phyloP scores from a whole-genome alignment of 30 jellyfish, hydroid and myxozoan genomes.

The Haliclystus octoradiatus region DNA sequence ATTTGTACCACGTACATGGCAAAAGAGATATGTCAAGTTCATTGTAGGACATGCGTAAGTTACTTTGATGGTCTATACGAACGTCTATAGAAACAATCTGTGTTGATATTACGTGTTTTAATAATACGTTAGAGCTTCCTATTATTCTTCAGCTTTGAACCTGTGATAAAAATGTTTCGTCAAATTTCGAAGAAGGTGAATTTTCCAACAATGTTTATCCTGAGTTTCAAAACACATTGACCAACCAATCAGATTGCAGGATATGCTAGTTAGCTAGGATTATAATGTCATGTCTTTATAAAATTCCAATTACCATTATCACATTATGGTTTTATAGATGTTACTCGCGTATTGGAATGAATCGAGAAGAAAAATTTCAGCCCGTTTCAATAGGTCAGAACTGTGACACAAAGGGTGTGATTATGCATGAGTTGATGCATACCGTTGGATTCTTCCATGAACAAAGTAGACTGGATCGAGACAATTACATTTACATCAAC shows the following conservation, averaged over 20 bases:
- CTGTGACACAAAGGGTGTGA: background rate
- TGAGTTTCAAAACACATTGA: too few species aligned
- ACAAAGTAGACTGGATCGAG: background rate
- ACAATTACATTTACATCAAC: background rate
- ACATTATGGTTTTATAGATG: background rate
- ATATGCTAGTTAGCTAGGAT: too few species aligned
- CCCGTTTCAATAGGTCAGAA: background rate
- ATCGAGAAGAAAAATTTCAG: background rate
- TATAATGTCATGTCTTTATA: too few species aligned
- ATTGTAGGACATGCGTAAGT: background rate
- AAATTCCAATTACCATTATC: too few species aligned
- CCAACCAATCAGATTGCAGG: too few species aligned
- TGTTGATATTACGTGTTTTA: too few species aligned
- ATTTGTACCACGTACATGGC: background rate
- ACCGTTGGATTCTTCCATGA: background rate
- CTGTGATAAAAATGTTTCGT: too few species aligned
- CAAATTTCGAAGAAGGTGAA: too few species aligned
- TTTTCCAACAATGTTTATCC: too few species aligned
- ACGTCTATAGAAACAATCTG: too few species aligned
- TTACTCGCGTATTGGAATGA: background rate
- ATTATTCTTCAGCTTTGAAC: too few species aligned
- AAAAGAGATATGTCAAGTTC: background rate
- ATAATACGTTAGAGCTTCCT: too few species aligned
- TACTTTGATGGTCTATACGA: background rate
- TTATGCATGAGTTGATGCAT: background rate